phyloP scores from a whole-genome alignment of 2,888 invertebrate genomes.

The Plebejus argus region DNA sequence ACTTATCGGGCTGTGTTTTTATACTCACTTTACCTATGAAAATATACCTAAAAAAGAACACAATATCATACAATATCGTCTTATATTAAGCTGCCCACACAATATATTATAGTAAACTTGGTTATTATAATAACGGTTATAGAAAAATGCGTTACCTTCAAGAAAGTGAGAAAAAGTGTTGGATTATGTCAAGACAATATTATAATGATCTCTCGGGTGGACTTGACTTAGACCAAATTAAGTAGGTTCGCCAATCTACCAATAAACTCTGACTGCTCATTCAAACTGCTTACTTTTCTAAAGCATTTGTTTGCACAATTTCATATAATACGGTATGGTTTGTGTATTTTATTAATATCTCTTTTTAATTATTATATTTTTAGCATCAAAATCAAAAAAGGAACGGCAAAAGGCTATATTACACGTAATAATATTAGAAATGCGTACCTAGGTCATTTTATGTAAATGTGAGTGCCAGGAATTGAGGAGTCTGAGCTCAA shows the following conservation, averaged over 20 bases:
- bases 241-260: too few relatives aligned
- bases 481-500: not conserved
- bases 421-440: not conserved
- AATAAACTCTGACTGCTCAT: too few relatives aligned
- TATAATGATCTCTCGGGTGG: too few relatives aligned
- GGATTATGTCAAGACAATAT: too few relatives aligned
- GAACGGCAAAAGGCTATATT: not conserved
- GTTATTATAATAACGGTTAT: too few relatives aligned
- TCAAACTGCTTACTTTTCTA: too few relatives aligned
- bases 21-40: not conserved
- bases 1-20: constrained; percentile 56
- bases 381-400: too few relatives aligned
- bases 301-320: too few relatives aligned
- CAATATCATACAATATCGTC: not conserved
- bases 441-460: not conserved
- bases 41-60: not conserved
- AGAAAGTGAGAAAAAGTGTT: not conserved
- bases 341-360: not conserved
- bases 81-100: not conserved
- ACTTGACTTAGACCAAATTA: too few relatives aligned
- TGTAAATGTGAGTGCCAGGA: not conserved
- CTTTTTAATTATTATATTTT: not conserved
- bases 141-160: not conserved
- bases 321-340: too few relatives aligned
- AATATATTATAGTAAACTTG: not conserved